Evolutionary conservation across 2,888 invertebrate species (phyloP).

Genomic region (Mythimna impura): DNA sequence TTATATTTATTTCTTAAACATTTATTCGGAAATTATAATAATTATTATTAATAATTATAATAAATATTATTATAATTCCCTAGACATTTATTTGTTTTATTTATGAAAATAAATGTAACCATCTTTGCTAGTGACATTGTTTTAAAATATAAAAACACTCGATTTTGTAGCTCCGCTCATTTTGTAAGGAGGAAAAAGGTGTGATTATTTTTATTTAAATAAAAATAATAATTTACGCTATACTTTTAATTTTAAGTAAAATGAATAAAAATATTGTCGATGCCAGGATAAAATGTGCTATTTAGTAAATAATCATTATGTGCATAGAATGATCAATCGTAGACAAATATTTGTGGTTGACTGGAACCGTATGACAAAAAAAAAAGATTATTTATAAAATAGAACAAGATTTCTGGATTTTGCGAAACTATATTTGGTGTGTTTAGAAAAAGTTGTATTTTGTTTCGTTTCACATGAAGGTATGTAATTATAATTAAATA

Average conservation of each 20-base stretch:
- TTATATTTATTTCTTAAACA: too few species aligned
- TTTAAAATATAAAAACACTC: conserved; percentile 19
- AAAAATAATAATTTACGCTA: background rate
- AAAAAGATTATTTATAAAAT: conserved; percentile 33
- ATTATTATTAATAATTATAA: too few species aligned
- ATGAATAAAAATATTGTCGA: background rate
- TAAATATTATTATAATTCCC: background rate
- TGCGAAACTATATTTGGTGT: background rate
- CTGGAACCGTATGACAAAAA: background rate
- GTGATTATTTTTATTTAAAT: conserved; percentile 41
- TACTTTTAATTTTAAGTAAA: conserved; percentile 14
- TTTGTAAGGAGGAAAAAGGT: conserved; percentile 26
- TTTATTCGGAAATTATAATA: too few species aligned
- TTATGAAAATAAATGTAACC: too few species aligned
- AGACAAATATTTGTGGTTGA: background rate
- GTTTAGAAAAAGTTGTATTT: background rate
- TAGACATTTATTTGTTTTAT: background rate
- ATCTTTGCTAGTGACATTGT: too few species aligned
- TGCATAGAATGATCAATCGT: conserved; percentile 14
- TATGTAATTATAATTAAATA: conserved; percentile 15
- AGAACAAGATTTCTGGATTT: background rate
- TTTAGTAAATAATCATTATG: conserved; percentile 37
- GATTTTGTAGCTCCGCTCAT: conserved; percentile 21
- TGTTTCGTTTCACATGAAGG: background rate
- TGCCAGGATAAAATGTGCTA: conserved; percentile 25